Evolutionary conservation across 2,113 vertebrate species (phyloP).

Genomic region (Excalfactoria chinensis): DNA sequence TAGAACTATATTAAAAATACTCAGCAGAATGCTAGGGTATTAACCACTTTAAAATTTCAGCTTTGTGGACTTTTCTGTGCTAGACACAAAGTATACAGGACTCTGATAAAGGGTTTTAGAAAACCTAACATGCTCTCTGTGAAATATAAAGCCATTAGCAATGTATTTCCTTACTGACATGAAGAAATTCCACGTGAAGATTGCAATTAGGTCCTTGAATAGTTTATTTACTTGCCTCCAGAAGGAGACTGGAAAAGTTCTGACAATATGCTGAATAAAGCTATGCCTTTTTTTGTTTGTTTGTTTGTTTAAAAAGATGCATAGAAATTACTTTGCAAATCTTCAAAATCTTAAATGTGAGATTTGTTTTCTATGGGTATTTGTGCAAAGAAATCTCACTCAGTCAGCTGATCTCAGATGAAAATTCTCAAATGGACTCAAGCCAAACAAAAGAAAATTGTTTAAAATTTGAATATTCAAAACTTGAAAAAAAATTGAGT

Average conservation of each 20-base stretch:
- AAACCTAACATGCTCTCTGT: background rate
- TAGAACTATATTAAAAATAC: background rate
- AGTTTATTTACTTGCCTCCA: background rate
- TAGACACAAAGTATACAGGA: background rate
- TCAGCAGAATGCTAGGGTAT: background rate
- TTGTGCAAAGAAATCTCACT: background rate
- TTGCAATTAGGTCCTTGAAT: background rate
- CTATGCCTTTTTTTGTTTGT: background rate
- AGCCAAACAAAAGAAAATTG: background rate
- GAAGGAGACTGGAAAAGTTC: background rate
- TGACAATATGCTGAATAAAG: background rate
- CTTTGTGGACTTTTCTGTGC: background rate
- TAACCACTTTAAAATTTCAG: background rate
- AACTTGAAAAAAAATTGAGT: background rate
- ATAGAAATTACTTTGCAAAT: background rate
- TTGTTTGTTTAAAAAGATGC: too few species aligned
- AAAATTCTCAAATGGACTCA: background rate
- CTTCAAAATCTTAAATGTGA: background rate
- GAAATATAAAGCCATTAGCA: background rate
- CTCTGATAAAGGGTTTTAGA: background rate
- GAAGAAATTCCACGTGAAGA: background rate
- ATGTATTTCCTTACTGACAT: fast-evolving
- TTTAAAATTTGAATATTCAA: background rate
- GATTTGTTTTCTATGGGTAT: background rate
- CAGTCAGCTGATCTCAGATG: background rate